These are phyloP conservation scores for Rhynchomys soricoides DNA, from an alignment of 2,113 vertebrate genomes.

Conservation along the genomic window DNA sequence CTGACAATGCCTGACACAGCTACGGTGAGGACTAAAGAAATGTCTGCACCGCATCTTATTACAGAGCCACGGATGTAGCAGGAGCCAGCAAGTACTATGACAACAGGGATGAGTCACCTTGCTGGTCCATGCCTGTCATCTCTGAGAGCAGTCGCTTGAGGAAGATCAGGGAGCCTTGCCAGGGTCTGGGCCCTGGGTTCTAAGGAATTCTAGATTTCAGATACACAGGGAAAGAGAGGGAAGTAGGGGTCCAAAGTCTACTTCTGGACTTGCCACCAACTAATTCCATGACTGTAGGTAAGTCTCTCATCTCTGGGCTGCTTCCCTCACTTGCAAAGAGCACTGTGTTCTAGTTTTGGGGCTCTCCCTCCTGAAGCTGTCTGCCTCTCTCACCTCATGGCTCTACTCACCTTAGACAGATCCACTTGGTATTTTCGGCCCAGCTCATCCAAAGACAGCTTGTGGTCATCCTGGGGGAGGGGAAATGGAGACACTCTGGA, in stretches of 20 bases:
- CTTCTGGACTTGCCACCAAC: not conserved
- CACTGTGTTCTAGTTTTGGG: not conserved
- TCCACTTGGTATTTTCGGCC: constrained; percentile 92
- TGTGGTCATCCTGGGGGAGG: constrained; percentile 93
- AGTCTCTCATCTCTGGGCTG: not conserved
- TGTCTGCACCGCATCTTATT: not conserved
- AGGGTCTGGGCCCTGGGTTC: not conserved
- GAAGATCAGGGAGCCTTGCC: not conserved
- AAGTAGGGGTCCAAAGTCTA: not conserved
- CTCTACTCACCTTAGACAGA: constrained; percentile 87
- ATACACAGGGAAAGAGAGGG: not conserved
- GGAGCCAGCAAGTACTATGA: not conserved
- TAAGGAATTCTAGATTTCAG: not conserved
- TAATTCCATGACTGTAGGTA: not conserved
- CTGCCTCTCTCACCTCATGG: not conserved
- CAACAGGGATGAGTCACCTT: not conserved
- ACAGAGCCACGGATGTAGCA: fast-evolving
- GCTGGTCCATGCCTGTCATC: not conserved
- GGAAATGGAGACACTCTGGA: not conserved
- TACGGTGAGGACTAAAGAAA: not conserved
- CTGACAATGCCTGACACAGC: too few species aligned
- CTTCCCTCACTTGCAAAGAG: not conserved
- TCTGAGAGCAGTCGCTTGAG: not conserved
- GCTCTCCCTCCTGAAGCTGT: not conserved
- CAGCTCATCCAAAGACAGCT: constrained; percentile 91